Evolutionary conservation across 2,888 invertebrate species (phyloP), one percentile per base, ranked within the genome.

Genomic region (Sphaerophoria taeniata): DNA sequence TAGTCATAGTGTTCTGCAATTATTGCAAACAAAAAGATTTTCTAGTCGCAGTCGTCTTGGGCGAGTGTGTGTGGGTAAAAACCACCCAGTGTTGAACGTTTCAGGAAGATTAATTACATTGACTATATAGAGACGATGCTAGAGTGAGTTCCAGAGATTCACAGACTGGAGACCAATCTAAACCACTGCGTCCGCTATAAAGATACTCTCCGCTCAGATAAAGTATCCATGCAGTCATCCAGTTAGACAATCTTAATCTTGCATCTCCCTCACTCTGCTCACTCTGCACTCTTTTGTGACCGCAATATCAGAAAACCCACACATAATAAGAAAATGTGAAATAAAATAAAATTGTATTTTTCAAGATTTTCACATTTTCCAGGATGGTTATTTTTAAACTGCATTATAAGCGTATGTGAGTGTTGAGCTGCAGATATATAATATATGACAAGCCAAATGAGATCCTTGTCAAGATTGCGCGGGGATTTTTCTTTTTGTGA

Each of bases 51-150:
- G 3, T 11, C 7, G 6, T 1, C 33, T 45, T 34, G 33, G 34
- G 49, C 9, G 36, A n/a, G n/a, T 1, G 65, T 12, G n/a, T 65
- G 34, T 11, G 24, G 11, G 9, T 6, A 43, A n/a, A 63, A 47
- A 14, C 7, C 72, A 60, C 39, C 31, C 61, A 55, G 39, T 16
- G 55, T 33, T 53, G 61, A 55, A 63, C 61, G 45, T 60, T 63
- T 45, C 33, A 74, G 47, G 55, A 74, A 74, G 73, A 74, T 74
- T 74, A 74, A 74, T 74, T 74, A 74, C 74, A 56, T 56, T 65
- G 56, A 36, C 65, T 53, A 55, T 63, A 74, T 56, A 65, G 36
- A n/a, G 53, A 24, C 34, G 55, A 55, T 47, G 45, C 34, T 45
- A 61, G 31, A 24, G 24, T 24, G 24, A 56, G 45, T 45, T 67